Conservation (phyloP, 2,113 vertebrate genomes). For the Leucopsar rothschildi region DNA sequence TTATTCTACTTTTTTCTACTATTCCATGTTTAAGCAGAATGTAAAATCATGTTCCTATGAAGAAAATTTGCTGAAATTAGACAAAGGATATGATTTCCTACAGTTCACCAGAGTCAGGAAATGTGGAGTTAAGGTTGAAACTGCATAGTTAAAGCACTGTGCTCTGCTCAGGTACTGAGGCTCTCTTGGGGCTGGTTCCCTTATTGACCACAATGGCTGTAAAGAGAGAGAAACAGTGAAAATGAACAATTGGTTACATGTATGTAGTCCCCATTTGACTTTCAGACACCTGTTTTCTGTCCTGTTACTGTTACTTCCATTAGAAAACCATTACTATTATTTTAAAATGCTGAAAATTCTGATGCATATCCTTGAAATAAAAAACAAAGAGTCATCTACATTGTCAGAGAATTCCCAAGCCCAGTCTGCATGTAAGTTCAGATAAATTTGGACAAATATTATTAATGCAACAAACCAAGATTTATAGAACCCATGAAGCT, state of each 20-base stretch:
- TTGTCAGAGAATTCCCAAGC: background rate
- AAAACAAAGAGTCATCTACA: background rate
- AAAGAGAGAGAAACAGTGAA: background rate
- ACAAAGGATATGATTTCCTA: background rate
- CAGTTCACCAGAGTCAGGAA: background rate
- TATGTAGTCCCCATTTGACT: background rate
- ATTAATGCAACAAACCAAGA: background rate
- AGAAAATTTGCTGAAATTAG: background rate
- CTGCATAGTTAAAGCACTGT: background rate
- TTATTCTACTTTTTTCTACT: background rate
- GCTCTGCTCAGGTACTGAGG: background rate
- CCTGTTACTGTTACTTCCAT: background rate
- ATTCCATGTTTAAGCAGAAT: background rate
- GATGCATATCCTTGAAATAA: background rate
- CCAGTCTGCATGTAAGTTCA: background rate
- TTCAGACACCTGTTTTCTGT: background rate
- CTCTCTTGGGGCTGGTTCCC: background rate
- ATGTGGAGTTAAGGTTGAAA: background rate
- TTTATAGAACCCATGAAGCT: background rate
- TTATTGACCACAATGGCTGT: background rate
- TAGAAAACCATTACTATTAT: background rate
- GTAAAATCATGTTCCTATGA: background rate
- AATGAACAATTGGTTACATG: background rate
- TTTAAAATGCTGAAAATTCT: background rate
- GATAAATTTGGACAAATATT: background rate